Conservation (phyloP, 2,113 vertebrate species). For the mouse (Mus musculus) region GRCm39 chr2:162412001-162412500, state of each 20-base stretch:
- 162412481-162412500: not conserved
- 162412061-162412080: not conserved
- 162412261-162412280: not conserved
- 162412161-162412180: not conserved
- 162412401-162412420: not conserved
- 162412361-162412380: not conserved
- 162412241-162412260: not conserved
- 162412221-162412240: not conserved
- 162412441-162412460: not conserved
- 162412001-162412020: not conserved
- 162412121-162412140: not conserved
- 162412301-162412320: not conserved
- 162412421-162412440: not conserved
- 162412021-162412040: not conserved
- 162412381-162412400: not conserved
- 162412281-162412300: not conserved
- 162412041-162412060: not conserved
- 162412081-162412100: not conserved
- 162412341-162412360: conserved; percentile 3
- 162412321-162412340: not conserved
- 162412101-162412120: not conserved
- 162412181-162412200: conserved; percentile 57
- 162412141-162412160: not conserved
- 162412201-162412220: conserved; percentile 18
- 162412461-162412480: not conserved